phyloP scores from a whole-genome alignment of 2,113 vertebrate species.

The Apistogramma diplotaenia region DNA sequence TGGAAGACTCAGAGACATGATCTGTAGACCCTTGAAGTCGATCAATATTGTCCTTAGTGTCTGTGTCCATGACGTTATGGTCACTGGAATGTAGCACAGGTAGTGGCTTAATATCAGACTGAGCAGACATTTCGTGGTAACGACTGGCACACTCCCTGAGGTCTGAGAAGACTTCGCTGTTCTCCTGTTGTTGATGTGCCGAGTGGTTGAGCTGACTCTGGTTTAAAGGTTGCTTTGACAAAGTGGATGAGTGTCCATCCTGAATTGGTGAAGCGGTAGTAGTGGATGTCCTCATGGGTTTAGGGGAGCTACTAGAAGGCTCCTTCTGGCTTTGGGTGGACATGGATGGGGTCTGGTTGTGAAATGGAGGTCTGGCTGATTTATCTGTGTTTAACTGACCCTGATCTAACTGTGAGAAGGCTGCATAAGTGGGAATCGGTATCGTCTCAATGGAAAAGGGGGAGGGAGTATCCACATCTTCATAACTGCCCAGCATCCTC shows the following conservation, averaged over 20 bases:
- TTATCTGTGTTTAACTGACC: slow-evolving; percentile 62
- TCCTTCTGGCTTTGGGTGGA: slow-evolving; percentile 52
- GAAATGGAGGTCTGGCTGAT: slow-evolving; percentile 72
- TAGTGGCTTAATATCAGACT: slow-evolving; percentile 66
- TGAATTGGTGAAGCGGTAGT: slow-evolving; percentile 20
- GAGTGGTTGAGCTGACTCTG: slow-evolving; percentile 55
- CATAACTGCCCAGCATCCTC: slow-evolving; percentile 92
- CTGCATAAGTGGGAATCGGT: slow-evolving; percentile 49
- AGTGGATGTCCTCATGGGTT: slow-evolving; percentile 58
- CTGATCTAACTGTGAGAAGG: slow-evolving; percentile 54
- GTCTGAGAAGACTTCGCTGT: slow-evolving; percentile 56
- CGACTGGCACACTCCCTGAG: slow-evolving; percentile 30
- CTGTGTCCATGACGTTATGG: slow-evolving; percentile 65
- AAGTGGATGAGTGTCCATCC: slow-evolving; percentile 56
- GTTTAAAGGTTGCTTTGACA: slow-evolving; percentile 7
- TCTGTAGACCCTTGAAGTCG: slow-evolving; percentile 34
- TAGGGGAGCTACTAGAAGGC: slow-evolving; percentile 46
- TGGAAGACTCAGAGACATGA: slow-evolving; percentile 14
- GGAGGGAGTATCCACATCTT: slow-evolving; percentile 80
- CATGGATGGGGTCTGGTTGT: slow-evolving; percentile 28
- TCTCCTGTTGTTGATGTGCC: slow-evolving; percentile 36
- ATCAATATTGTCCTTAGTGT: slow-evolving; percentile 31
- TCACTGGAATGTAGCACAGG: slow-evolving; percentile 83
- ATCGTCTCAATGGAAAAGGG: slow-evolving; percentile 67
- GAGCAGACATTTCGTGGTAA: slow-evolving; percentile 52